phyloP scores from a whole-genome alignment of 2,888 invertebrate species.

The Syrphus vitripennis region DNA sequence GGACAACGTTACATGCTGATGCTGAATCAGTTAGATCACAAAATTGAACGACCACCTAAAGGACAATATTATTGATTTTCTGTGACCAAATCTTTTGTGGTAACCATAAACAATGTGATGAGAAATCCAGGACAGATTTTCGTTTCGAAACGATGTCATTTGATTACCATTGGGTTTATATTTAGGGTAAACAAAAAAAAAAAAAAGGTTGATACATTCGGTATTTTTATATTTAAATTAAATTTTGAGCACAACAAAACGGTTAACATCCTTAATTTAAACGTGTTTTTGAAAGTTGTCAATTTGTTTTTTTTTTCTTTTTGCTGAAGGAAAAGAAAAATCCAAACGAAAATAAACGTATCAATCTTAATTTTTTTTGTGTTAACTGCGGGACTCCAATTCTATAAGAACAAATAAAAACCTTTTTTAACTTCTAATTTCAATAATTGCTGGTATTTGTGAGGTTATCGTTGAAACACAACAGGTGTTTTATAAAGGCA shows the following conservation, averaged over 20 bases:
- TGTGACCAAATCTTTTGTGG: background rate
- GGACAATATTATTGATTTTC: constrained; percentile 18
- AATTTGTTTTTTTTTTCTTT: background rate
- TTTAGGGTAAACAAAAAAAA: background rate
- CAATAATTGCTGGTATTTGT: no score
- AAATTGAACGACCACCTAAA: background rate
- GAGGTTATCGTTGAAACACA: no score
- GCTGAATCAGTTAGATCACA: constrained; percentile 15
- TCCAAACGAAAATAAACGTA: background rate
- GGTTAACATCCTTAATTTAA: background rate
- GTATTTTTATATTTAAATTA: no score
- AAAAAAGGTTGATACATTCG: background rate
- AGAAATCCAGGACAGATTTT: background rate
- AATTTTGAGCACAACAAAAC: background rate
- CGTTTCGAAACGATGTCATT: background rate
- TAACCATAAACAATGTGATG: background rate
- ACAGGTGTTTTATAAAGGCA: no score
- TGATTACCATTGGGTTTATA: background rate
- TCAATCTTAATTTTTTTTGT: background rate
- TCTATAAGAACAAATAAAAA: no score
- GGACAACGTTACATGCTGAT: background rate
- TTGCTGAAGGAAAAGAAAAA: background rate
- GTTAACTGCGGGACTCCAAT: no score
- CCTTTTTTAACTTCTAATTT: no score
- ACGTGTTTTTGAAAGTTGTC: background rate